These are phyloP conservation scores for Ochotona curzoniae DNA, from an alignment of 2,113 vertebrate species.

Conservation along the genomic window DNA sequence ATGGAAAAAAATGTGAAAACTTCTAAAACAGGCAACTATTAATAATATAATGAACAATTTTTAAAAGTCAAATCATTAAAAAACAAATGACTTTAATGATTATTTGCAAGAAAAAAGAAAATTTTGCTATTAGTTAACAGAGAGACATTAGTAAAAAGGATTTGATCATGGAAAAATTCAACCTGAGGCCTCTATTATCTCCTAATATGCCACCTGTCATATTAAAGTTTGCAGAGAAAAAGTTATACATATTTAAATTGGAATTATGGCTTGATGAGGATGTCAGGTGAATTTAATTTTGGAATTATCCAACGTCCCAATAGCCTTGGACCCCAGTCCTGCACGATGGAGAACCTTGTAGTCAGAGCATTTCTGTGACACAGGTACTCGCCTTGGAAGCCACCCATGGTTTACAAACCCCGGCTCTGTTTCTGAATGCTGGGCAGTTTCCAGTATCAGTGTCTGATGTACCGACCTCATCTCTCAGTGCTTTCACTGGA, in stretches of 20 bases:
- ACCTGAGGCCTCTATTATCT: background rate
- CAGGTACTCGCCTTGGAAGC: background rate
- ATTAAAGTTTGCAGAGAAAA: background rate
- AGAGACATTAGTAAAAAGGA: background rate
- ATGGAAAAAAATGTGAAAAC: conserved; percentile 63
- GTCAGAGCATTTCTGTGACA: background rate
- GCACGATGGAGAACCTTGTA: background rate
- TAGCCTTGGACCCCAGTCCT: background rate
- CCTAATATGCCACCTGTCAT: background rate
- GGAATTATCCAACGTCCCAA: background rate
- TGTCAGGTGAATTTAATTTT: background rate
- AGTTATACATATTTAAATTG: background rate
- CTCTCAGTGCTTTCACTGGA: background rate
- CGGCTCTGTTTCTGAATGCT: background rate
- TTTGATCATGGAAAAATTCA: background rate
- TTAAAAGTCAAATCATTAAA: conserved; percentile 23
- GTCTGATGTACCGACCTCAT: background rate
- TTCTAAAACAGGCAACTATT: conserved; percentile 49
- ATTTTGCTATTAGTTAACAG: conserved; percentile 2
- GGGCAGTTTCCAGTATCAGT: background rate
- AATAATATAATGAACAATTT: conserved; percentile 34
- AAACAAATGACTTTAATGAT: conserved; percentile 42
- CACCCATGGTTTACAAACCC: background rate
- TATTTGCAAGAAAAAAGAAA: conserved; percentile 18
- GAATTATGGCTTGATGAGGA: background rate